Base-by-base conservation (phyloP, 2,797 vertebrate genomes). In the Poecilia velifera region DNA sequence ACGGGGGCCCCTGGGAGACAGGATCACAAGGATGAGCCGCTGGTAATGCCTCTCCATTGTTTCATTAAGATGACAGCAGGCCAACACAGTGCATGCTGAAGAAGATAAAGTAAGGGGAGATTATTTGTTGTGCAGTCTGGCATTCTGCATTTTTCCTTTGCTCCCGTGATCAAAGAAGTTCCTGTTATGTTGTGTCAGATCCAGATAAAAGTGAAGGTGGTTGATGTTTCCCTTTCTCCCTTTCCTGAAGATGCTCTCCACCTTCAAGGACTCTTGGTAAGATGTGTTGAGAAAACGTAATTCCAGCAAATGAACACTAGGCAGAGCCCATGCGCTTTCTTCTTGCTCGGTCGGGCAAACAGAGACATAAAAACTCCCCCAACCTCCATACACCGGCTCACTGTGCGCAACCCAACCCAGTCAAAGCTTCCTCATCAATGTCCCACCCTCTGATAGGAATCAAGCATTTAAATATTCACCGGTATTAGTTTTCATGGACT, bases 1-100 rank as follows among this genome's bases (percentile, higher is more conserved):
- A 91, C 79, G 4, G 77, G 87, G 80, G 81, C 90, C 86, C 88
- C 77, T 1, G 91, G 90, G 92, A 89, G 76, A 62, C 85, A 82
- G 91, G 92, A 94, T 94, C 94, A 94, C 91, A 94, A 91, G 94
- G 93, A 91, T 94, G 93, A 94, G 92, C 94, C 89, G 92, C 92
- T 91, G 90, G 89, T 92, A 92, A 93, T 89, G 88, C 93, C 81
- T 87, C 88, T 82, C 83, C 87, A 91, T 93, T 93, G 94, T 94
- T 93, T 87, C 84, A 82, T 86, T 88, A 91, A 93, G 91, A 91
- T 78, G 84, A 80, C 85, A 91, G 87, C 81, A 78, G 84, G 90
- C 90, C 88, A 88, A 81, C 87, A 47, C 77, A 87, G 86, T 72
- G 92, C 92, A 88, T 93, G 93, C 85, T 88, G 74, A 87, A 89